Evolutionary conservation across 2,888 invertebrate species (phyloP).

Genomic region (Pammene fasciana): DNA sequence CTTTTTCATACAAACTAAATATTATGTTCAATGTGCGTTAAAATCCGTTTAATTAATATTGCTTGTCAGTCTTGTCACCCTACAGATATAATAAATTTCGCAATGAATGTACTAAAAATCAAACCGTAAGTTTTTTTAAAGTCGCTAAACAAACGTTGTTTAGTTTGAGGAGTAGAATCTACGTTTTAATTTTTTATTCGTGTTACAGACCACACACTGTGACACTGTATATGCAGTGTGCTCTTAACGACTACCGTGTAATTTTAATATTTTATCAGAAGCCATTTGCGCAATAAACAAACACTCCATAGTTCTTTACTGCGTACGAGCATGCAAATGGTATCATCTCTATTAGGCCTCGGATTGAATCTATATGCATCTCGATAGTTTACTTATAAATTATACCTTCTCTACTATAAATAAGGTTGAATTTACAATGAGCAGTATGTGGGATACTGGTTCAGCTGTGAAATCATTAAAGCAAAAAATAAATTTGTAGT

Average conservation of each 20-base stretch:
- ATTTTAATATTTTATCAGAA: slow-evolving; percentile 58
- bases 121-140: too few relatives aligned
- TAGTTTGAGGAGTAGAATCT: too few relatives aligned
- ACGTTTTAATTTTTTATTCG: too few relatives aligned
- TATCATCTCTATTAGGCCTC: slow-evolving; percentile 43
- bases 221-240: slow-evolving; percentile 12
- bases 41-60: too few relatives aligned
- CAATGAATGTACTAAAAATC: too few relatives aligned
- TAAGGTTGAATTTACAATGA: neutral
- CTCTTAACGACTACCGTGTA: slow-evolving; percentile 47
- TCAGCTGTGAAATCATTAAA: slow-evolving; percentile 8
- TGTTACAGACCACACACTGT: too few relatives aligned
- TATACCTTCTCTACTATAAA: neutral
- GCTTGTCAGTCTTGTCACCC: too few relatives aligned
- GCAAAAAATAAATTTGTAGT: neutral
- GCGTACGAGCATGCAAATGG: slow-evolving; percentile 50
- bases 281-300: slow-evolving; percentile 51
- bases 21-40: too few relatives aligned
- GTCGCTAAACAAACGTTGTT: too few relatives aligned
- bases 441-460: neutral
- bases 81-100: too few relatives aligned
- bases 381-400: neutral
- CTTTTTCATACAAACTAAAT: too few relatives aligned
- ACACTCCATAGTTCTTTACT: slow-evolving; percentile 45
- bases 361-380: slow-evolving; percentile 8